Evolutionary conservation across 2,113 vertebrate species (phyloP).

Genomic region (Hippoglossus stenolepis): DNA sequence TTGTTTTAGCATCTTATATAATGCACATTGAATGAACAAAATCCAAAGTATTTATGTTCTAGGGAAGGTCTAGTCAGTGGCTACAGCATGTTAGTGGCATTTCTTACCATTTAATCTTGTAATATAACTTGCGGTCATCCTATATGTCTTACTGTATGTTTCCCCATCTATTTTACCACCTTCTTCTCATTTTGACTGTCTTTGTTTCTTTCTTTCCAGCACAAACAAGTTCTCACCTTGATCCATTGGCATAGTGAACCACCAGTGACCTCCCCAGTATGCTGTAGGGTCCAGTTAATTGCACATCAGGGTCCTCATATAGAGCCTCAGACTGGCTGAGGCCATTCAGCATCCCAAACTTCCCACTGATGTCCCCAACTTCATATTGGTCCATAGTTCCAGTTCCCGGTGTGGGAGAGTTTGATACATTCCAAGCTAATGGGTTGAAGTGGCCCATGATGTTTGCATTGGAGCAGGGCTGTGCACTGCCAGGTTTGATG

Average conservation of each 20-base stretch:
- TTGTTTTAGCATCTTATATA: not conserved
- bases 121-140: not conserved
- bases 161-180: not conserved
- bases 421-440: constrained; percentile 60
- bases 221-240: constrained; percentile 76
- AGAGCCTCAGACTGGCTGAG: constrained; percentile 36
- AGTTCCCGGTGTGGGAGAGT: constrained; percentile 71
- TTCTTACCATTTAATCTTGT: not conserved
- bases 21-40: not conserved
- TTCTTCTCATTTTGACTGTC: not conserved
- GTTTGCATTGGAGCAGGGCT: constrained; percentile 78
- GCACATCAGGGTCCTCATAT: constrained; percentile 77
- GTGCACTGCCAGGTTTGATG: constrained; percentile 43
- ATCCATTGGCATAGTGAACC: constrained; percentile 78
- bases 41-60: not conserved
- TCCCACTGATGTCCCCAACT: constrained; percentile 85
- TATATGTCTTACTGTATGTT: not conserved
- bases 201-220: not conserved
- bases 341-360: constrained; percentile 78
- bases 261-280: constrained; percentile 83
- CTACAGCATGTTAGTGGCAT: not conserved
- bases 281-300: constrained; percentile 79
- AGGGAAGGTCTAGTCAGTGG: not conserved
- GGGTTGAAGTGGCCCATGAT: constrained; percentile 85
- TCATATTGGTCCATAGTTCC: constrained; percentile 86